Percentiles rank a stretch among this genome's conserved stretches.
Evolutionary conservation across 92 coral and sea anemone species (phyloP).

Genomic region (Zoanthus sociatus): DNA sequence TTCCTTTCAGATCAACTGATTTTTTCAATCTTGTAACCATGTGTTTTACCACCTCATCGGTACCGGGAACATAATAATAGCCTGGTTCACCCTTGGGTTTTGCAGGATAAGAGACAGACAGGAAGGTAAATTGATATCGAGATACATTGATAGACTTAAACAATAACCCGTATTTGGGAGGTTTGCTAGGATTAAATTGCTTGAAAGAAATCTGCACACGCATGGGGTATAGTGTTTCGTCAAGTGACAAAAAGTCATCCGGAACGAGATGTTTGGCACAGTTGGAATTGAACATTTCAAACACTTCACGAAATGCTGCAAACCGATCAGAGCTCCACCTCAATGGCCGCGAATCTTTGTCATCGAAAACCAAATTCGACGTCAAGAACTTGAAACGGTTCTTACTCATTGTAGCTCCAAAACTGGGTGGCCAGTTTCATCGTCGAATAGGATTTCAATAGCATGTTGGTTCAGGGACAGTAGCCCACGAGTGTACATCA

Average conservation of each 20-base stretch:
- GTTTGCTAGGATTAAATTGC: conserved; percentile 7
- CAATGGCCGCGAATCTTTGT: neutral
- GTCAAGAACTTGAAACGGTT: conserved; percentile 19
- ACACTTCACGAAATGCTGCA: conserved; percentile 30
- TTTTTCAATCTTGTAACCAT: conserved; percentile 30
- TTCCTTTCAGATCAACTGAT: conserved; percentile 13
- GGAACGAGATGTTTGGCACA: conserved; percentile 1
- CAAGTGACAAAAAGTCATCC: neutral
- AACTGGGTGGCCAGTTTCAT: neutral
- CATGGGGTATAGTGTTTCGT: conserved; percentile 10
- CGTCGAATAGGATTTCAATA: neutral
- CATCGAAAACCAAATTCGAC: conserved; percentile 24
- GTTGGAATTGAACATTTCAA: conserved; percentile 28
- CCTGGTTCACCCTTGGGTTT: conserved; percentile 42
- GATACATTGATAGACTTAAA: conserved; percentile 56
- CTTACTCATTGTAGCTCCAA: conserved; percentile 31
- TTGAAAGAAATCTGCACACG: conserved; percentile 41
- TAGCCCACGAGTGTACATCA: neutral
- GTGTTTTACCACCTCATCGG: conserved; percentile 37
- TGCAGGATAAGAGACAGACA: conserved; percentile 9
- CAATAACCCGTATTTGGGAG: conserved; percentile 40
- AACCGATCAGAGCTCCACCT: conserved; percentile 27
- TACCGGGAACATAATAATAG: conserved; percentile 29
- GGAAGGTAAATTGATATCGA: conserved; percentile 40
- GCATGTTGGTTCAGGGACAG: neutral